Evolutionary conservation across 2,113 vertebrate species (phyloP).

Genomic region (Anthoscopus minutus): DNA sequence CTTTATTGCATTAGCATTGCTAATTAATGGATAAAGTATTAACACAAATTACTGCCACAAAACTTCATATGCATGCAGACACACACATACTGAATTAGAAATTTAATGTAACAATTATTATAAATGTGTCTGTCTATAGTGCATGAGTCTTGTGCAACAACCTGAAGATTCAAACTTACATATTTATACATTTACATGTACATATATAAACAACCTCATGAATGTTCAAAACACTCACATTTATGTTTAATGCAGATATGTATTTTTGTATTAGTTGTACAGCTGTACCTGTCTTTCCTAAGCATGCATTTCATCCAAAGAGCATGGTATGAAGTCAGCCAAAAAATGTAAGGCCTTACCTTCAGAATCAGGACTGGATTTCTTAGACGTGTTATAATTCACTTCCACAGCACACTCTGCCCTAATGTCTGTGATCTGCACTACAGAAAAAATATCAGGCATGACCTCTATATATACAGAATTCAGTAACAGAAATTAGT

Average conservation of each 20-base stretch:
- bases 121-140: neutral
- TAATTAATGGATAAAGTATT: neutral
- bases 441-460: neutral
- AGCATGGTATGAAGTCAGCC: neutral
- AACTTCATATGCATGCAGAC: neutral
- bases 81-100: neutral
- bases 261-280: neutral
- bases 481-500: neutral
- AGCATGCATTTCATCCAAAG: neutral
- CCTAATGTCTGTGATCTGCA: neutral
- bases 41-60: neutral
- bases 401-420: constrained; percentile 54
- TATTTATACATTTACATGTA: neutral
- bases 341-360: constrained; percentile 60
- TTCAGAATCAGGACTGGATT: constrained; percentile 48
- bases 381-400: constrained; percentile 21
- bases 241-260: neutral
- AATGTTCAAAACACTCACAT: neutral
- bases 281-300: neutral
- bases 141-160: neutral
- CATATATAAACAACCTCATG: neutral
- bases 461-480: constrained; percentile 59
- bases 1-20: neutral
- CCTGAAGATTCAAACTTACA: neutral
- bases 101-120: neutral